A percentile compares a stretch with the other conserved stretches of the same genome.
These are phyloP conservation scores for Lutjanus erythropterus DNA, from an alignment of 2,113 vertebrate genomes.

Conservation along the genomic window DNA sequence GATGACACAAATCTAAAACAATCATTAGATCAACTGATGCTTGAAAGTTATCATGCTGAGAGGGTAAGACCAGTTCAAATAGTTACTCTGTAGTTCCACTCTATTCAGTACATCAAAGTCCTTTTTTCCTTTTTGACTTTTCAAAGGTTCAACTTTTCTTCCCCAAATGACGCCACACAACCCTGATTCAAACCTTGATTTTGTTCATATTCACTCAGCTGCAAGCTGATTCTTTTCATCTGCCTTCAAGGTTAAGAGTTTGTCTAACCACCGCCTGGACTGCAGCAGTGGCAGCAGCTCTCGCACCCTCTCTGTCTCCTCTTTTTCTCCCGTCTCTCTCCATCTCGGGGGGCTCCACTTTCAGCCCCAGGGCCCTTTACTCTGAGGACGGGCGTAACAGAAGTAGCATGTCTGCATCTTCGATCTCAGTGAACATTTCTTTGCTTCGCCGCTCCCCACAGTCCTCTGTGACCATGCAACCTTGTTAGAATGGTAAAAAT, in stretches of 20 bases:
- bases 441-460: slow-evolving; percentile 37
- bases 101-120: slow-evolving; percentile 39
- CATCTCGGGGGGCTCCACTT: slow-evolving; percentile 35
- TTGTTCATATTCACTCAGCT: slow-evolving; percentile 40
- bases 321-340: slow-evolving; percentile 29
- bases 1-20: slow-evolving; percentile 19
- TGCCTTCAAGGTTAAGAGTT: slow-evolving; percentile 57
- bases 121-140: slow-evolving; percentile 41
- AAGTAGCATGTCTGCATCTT: slow-evolving; percentile 52
- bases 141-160: slow-evolving; percentile 46
- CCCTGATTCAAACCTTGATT: slow-evolving; percentile 50
- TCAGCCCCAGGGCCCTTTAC: slow-evolving; percentile 42
- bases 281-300: slow-evolving; percentile 30
- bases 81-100: slow-evolving; percentile 3
- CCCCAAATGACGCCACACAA: slow-evolving; percentile 29
- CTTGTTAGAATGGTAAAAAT: slow-evolving; percentile 80
- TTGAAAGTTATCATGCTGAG: slow-evolving; percentile 1
- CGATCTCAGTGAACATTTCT: slow-evolving; percentile 59
- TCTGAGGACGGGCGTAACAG: slow-evolving; percentile 45
- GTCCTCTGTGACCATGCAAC: slow-evolving; percentile 70
- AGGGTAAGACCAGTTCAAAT: slow-evolving; percentile 22
- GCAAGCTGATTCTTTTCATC: slow-evolving; percentile 59
- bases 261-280: slow-evolving; percentile 45
- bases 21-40: slow-evolving; percentile 24
- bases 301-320: not conserved